Evolutionary conservation across 2,113 vertebrate species (phyloP), one percentile per base, ranked within the genome.

Genomic region (Lampris incognitus): DNA sequence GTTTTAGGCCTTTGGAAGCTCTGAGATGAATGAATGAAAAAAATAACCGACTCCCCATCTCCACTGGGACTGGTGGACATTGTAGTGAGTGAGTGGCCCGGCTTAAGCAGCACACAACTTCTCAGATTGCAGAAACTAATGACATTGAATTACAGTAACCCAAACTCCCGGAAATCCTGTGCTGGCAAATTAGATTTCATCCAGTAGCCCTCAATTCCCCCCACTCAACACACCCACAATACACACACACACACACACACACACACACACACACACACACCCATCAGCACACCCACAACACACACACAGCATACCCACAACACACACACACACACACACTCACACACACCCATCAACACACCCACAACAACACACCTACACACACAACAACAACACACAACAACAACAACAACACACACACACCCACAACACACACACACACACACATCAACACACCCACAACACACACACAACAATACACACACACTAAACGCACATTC

Each of bases 161-260:
- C 52, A 71, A 83, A 82, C 72, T 52, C 42, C 76, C 66, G 44
- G 38, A 74, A 72, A 67, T 36, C 24, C 7, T 75, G 68, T 76
- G 65, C 76, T 48, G 10, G 63, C 66, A 77, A 83, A 85, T 91
- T 88, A 80, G 72, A 66, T 86, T 66, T 61, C 68, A 78, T 76
- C 87, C 64, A 88, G 86, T 78, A 83, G 83, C 57, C 69, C 66
- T 81, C 41, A 69, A 50, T 67, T 71, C 66, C 52, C 69, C 74
- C 61, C 56, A 65, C 46, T 61, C 79, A 72, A 62, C 76, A 79
- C 81, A 70, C 80, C 72, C 71, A 63, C 44, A 66, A 55, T 39
- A 62, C 74, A 66, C 46, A 62, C 40, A 75, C 54, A 62, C 42
- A 71, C 55, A 40, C 9, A 44, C 6, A 24, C 24, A 24, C 24